Evolutionary conservation across 1,140 invertebrate species (phyloP).

Genomic region (Apis laboriosa): DNA sequence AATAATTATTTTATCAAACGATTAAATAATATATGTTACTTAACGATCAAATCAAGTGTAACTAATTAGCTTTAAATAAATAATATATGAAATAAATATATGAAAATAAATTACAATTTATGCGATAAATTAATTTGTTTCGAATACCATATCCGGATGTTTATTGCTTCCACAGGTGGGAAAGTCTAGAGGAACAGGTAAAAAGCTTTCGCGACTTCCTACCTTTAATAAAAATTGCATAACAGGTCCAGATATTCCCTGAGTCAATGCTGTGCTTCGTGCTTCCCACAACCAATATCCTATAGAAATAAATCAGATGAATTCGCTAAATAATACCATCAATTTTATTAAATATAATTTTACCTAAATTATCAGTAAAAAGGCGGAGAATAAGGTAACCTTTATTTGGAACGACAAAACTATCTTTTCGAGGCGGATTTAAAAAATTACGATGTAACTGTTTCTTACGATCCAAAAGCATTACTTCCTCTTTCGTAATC

Average conservation of each 20-base stretch:
- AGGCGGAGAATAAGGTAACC: slow-evolving; percentile 69
- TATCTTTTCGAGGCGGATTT: slow-evolving; percentile 66
- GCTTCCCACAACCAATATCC: slow-evolving; percentile 72
- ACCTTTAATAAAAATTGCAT: slow-evolving; percentile 76
- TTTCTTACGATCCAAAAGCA: slow-evolving; percentile 71
- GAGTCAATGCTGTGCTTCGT: slow-evolving; percentile 57
- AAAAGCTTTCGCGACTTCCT: slow-evolving; percentile 63
- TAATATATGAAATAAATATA: neutral
- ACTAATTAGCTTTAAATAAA: neutral
- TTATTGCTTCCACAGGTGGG: slow-evolving; percentile 74
- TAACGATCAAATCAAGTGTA: neutral
- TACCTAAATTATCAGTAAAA: slow-evolving; percentile 69
- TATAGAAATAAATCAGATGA: slow-evolving; percentile 13
- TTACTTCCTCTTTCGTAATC: slow-evolving; percentile 60
- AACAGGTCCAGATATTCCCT: slow-evolving; percentile 53
- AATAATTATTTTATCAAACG: neutral
- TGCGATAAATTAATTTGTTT: slow-evolving; percentile 29
- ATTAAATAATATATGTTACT: neutral
- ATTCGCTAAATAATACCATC: neutral
- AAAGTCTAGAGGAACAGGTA: slow-evolving; percentile 70
- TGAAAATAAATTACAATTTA: neutral
- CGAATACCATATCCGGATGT: slow-evolving; percentile 54
- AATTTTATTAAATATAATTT: slow-evolving; percentile 6
- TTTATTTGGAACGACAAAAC: slow-evolving; percentile 70
- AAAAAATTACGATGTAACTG: slow-evolving; percentile 76